A percentile compares a stretch with the other conserved stretches of the same genome.
These are phyloP conservation scores for Tetrapedia diversipes DNA, from an alignment of 2,888 invertebrate species.

Conservation along the genomic window DNA sequence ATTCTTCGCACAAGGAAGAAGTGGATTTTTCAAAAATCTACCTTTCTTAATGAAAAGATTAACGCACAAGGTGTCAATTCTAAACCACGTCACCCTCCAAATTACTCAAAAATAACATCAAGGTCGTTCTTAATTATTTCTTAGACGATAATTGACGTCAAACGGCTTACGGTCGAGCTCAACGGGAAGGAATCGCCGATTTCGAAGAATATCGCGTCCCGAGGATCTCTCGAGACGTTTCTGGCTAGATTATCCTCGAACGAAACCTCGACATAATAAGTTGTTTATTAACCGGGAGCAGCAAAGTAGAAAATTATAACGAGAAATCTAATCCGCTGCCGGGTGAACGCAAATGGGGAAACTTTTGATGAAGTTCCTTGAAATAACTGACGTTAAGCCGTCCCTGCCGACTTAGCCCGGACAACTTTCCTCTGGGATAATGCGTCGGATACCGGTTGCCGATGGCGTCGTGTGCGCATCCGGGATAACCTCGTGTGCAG, in stretches of 20 bases:
- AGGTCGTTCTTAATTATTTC: no score
- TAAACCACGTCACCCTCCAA: no score
- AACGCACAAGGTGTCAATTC: no score
- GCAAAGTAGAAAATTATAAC: constrained; percentile 46
- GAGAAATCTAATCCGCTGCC: constrained; percentile 52
- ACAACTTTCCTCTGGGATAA: constrained; percentile 45
- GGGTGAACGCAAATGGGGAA: constrained; percentile 41
- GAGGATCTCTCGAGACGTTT: not conserved
- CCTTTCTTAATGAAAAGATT: no score
- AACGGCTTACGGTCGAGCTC: not conserved
- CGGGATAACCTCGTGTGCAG: constrained; percentile 28
- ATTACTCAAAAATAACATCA: no score
- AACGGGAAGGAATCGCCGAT: not conserved
- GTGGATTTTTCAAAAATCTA: no score
- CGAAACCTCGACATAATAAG: constrained; percentile 28
- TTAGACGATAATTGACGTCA: not conserved
- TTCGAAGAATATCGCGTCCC: not conserved
- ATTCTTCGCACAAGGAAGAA: no score
- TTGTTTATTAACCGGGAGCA: constrained; percentile 34
- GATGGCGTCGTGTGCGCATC: not conserved
- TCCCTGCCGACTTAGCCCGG: constrained; percentile 27
- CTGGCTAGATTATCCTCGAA: not conserved
- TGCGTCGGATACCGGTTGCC: constrained; percentile 20
- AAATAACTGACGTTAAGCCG: constrained; percentile 56
- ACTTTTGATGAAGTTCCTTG: constrained; percentile 60